phyloP scores from a whole-genome alignment of 2,113 vertebrate species.

The Hylia prasina region DNA sequence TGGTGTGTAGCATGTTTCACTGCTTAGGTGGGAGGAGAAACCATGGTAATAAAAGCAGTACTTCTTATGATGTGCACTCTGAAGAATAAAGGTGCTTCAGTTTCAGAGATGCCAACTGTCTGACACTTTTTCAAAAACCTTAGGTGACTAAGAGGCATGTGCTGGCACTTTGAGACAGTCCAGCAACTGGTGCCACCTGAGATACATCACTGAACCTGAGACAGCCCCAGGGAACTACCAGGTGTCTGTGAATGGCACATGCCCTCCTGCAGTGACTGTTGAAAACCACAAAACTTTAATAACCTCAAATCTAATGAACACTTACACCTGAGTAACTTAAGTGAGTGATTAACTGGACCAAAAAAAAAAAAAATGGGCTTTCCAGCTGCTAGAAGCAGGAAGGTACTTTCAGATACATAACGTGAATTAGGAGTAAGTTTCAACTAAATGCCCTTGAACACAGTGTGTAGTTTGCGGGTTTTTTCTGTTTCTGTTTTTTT shows the following conservation, averaged over 20 bases:
- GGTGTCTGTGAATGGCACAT: neutral
- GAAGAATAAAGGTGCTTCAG: neutral
- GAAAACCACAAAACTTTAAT: neutral
- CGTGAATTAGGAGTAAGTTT: neutral
- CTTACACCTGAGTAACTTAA: neutral
- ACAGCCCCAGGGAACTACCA: neutral
- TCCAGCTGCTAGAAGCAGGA: neutral
- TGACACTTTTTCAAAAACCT: neutral
- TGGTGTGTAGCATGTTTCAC: neutral
- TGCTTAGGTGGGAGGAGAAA: neutral
- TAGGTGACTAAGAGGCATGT: neutral
- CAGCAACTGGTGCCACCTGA: neutral
- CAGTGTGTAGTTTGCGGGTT: rapidly evolving
- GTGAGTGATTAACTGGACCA: neutral
- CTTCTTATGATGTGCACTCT: neutral
- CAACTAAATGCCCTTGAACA: neutral
- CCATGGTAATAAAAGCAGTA: neutral
- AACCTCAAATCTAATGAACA: neutral
- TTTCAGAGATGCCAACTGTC: neutral
- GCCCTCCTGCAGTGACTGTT: neutral
- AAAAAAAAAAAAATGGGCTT: neutral
- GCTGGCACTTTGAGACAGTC: neutral
- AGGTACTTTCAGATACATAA: neutral
- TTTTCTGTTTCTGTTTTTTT: neutral
- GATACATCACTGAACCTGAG: neutral